Percentiles rank a stretch among this genome's conserved stretches.
Conservation (phyloP, 2,113 vertebrate species). For the Ascaphus truei region DNA sequence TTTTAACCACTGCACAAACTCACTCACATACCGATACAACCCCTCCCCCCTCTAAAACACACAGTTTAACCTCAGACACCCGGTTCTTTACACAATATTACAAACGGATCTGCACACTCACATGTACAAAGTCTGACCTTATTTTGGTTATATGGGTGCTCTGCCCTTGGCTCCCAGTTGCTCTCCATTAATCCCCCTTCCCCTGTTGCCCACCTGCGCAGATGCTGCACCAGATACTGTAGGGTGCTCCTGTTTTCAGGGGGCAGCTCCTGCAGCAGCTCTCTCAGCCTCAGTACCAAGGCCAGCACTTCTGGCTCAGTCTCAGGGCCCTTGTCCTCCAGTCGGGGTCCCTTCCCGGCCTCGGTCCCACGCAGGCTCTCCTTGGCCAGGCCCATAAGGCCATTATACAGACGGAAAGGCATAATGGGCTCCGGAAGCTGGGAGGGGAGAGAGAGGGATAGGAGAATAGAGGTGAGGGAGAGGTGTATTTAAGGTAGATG, state of each 20-base stretch:
- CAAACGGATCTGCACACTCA: too few species aligned
- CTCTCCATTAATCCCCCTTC: accelerated
- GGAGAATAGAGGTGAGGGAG: too few species aligned
- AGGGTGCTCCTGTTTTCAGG: conserved; percentile 72
- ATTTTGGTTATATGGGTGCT: too few species aligned
- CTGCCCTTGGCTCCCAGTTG: background rate
- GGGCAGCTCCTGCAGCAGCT: conserved; percentile 76
- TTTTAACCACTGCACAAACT: too few species aligned
- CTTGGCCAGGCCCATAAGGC: conserved; percentile 90
- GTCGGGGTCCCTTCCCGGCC: conserved; percentile 54
- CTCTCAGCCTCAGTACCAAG: conserved; percentile 71
- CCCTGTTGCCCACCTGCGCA: conserved; percentile 65
- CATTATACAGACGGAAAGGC: conserved; percentile 84
- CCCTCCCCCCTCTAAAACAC: too few species aligned
- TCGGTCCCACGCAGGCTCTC: conserved; percentile 75
- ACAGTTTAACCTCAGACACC: too few species aligned
- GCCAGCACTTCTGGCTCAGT: conserved; percentile 61
- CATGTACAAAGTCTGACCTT: too few species aligned
- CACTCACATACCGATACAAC: too few species aligned
- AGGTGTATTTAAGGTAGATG: too few species aligned
- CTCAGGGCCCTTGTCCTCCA: conserved; percentile 60
- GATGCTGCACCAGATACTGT: conserved; percentile 78
- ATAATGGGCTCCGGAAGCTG: conserved; percentile 92
- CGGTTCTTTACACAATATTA: too few species aligned
- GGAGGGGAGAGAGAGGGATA: background rate